A percentile compares a stretch with the other conserved stretches of the same genome.
Evolutionary conservation across 1,140 invertebrate species (phyloP).

Genomic region (Cydia strobilella): DNA sequence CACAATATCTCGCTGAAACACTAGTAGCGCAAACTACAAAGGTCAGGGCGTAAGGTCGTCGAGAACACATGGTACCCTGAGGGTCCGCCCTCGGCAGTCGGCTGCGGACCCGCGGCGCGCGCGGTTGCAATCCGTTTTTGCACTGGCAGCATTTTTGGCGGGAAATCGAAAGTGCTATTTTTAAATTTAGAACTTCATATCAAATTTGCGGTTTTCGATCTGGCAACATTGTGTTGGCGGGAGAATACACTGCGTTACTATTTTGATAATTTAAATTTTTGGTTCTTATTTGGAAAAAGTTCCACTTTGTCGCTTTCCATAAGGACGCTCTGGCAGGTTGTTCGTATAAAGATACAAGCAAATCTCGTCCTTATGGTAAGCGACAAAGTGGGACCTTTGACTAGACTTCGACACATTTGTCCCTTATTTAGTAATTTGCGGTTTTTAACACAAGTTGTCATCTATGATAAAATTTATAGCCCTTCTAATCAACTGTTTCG

Average conservation of each 20-base stretch:
- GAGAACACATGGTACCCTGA: conserved; percentile 51
- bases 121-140: conserved; percentile 38
- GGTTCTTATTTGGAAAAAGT: not conserved
- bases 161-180: conserved; percentile 16
- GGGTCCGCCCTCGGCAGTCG: conserved; percentile 73
- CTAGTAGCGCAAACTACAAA: conserved; percentile 22
- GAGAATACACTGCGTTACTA: not conserved
- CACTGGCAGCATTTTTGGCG: conserved; percentile 30
- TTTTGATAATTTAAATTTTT: not conserved
- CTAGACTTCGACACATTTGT: no score
- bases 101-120: conserved; percentile 57
- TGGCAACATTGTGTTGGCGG: not conserved
- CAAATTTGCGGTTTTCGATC: not conserved
- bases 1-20: conserved; percentile 1
- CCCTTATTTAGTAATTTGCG: no score
- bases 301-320: no score
- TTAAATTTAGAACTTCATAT: conserved; percentile 33
- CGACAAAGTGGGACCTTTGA: no score
- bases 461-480: not conserved
- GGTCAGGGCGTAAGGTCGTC: conserved; percentile 36
- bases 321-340: no score
- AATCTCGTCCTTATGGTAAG: no score
- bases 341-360: no score
- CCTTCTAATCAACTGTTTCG: conserved; percentile 22
- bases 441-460: not conserved